Base-by-base conservation (phyloP, 2,113 vertebrate species). In the Psittacus erithacus region DNA sequence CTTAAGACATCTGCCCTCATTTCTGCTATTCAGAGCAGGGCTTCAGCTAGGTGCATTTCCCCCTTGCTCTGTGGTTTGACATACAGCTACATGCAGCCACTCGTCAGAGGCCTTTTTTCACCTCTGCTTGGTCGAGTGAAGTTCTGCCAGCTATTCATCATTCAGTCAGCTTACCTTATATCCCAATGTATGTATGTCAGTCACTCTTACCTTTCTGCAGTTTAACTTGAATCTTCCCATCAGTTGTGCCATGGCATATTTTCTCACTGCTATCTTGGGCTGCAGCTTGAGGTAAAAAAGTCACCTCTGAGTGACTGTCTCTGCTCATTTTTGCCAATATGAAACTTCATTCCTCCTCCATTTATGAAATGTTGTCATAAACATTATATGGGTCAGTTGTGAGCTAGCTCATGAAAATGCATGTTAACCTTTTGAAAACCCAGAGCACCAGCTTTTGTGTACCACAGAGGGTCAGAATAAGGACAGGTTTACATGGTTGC, bases 1-100 rank as follows among this genome's bases (percentile, higher is more conserved):
- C 93, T 47, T 79, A 93, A 95, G 93, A 75, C 33, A 88, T 81
- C 82, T 93, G 75, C 78, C 49, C 62, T 93, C 33, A 47, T 94
- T 85, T 88, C 1, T 11, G 47, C 62, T 86, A 18, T 64, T 88
- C 19, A 53, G 60, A 84, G 38, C 55, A 84, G 43, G 17, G 19
- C 77, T 91, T 82, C 62, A 69, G 16, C 17, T 68, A 29, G 35
- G 29, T 44, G 57, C 41, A 16, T 90, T 91, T 96, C 14, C 12
- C 13, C 10, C 39, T 64, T 11, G 1, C 39, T 68, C 41, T 52
- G 47, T 33, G 69, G 27, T 88, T 91, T 83, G 63, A 91, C 53
- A 25, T 68, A 24, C 3, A 69, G 35, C 31, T 71, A 2, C 6
- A 7, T 49, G 33, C 49, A 83, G 63, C 33, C 91, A 73, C 35